Evolutionary conservation across 2,888 invertebrate species (phyloP).

Genomic region (Hirtodrosophila confusa): DNA sequence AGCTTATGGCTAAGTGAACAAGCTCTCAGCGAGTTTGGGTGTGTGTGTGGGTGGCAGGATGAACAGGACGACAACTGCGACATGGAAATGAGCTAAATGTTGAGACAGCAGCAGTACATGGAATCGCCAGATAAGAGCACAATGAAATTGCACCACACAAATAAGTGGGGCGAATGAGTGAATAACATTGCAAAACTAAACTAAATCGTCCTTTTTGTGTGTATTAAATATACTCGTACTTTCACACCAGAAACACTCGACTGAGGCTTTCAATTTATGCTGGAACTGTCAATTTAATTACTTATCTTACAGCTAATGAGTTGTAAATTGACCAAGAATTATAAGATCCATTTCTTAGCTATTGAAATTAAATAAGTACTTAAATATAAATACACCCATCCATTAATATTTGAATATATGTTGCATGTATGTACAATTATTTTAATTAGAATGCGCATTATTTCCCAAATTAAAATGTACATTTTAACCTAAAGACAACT

Average conservation of each 20-base stretch:
- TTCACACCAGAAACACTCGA: too few relatives aligned
- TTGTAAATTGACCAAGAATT: too few relatives aligned
- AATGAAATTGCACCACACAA: slow-evolving; percentile 5
- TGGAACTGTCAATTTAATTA: background rate
- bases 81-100: slow-evolving; percentile 37
- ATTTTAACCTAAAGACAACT: too few relatives aligned
- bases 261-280: background rate
- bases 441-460: too few relatives aligned
- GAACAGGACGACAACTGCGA: slow-evolving; percentile 7
- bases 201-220: background rate
- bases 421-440: too few relatives aligned
- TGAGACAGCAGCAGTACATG: slow-evolving; percentile 12
- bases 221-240: background rate
- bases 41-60: slow-evolving; percentile 7
- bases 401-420: too few relatives aligned
- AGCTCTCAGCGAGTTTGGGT: slow-evolving; percentile 35
- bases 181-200: slow-evolving; percentile 12
- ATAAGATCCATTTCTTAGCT: too few relatives aligned
- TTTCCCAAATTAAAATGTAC: too few relatives aligned
- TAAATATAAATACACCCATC: too few relatives aligned
- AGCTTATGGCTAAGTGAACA: slow-evolving; percentile 68
- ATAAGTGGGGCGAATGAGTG: slow-evolving; percentile 12
- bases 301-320: too few relatives aligned
- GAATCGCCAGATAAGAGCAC: slow-evolving; percentile 24
- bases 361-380: too few relatives aligned